A percentile compares a stretch with the other conserved stretches of the same genome.
Conservation (phyloP, 2,888 invertebrate species). For the Ischnus inquisitorius region DNA sequence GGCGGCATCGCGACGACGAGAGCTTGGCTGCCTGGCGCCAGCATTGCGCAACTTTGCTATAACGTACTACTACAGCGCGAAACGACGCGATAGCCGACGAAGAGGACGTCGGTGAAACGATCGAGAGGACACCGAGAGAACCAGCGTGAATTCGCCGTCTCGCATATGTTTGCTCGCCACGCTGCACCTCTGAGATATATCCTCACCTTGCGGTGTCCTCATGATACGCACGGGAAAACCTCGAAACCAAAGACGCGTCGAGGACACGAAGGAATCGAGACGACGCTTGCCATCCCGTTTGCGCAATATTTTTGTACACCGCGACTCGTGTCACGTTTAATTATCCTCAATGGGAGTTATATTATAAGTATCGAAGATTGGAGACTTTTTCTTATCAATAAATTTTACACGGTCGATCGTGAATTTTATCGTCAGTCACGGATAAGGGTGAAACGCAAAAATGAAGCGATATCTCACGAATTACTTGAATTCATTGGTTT, state of each 20-base stretch:
- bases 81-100: constrained; percentile 41
- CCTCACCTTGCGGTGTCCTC: constrained; percentile 35
- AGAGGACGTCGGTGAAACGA: constrained; percentile 38
- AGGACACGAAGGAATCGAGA: constrained; percentile 55
- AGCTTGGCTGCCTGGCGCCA: constrained; percentile 80
- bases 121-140: constrained; percentile 37
- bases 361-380: constrained; percentile 1
- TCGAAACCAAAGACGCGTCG: constrained; percentile 57
- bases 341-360: constrained; percentile 24
- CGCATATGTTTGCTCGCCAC: constrained; percentile 40
- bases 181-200: constrained; percentile 39
- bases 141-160: constrained; percentile 31
- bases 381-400: background rate
- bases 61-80: constrained; percentile 52
- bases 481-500: background rate
- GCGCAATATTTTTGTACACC: constrained; percentile 59
- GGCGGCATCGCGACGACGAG: constrained; percentile 74
- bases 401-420: constrained; percentile 8
- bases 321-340: constrained; percentile 10
- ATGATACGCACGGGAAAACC: constrained; percentile 53
- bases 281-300: constrained; percentile 33
- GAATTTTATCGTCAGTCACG: background rate
- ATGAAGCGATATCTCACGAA: background rate
- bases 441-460: background rate
- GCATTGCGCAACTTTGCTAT: constrained; percentile 79